Evolutionary conservation across 2,888 invertebrate genomes (phyloP).

Genomic region (Laothoe populi): DNA sequence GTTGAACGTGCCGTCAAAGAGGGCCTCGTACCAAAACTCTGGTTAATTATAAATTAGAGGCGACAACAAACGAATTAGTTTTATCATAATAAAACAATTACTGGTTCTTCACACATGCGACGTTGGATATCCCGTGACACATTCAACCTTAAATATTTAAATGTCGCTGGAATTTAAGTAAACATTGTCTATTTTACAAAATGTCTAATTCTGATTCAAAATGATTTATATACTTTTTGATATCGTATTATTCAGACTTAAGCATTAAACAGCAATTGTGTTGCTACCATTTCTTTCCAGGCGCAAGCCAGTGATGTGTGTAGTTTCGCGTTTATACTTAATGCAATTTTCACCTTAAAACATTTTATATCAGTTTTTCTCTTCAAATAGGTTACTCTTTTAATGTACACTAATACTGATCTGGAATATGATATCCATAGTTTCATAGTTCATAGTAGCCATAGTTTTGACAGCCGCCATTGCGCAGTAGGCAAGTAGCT

Average conservation of each 20-base stretch:
- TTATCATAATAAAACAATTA: conserved; percentile 58
- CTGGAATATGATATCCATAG: too few species aligned
- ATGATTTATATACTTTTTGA: not conserved
- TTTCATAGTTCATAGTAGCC: too few species aligned
- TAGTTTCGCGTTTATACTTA: too few species aligned
- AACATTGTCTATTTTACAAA: not conserved
- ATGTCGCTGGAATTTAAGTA: conserved; percentile 7
- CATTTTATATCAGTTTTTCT: too few species aligned
- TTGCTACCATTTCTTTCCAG: too few species aligned
- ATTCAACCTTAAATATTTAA: conserved; percentile 23
- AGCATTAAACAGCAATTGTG: too few species aligned
- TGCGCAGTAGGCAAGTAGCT: too few species aligned
- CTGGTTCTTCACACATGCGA: conserved; percentile 49
- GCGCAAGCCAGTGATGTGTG: too few species aligned
- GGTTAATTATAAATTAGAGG: conserved; percentile 18
- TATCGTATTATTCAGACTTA: not conserved
- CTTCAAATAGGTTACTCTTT: too few species aligned
- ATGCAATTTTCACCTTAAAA: too few species aligned
- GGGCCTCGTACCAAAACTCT: conserved; percentile 1
- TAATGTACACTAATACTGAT: too few species aligned
- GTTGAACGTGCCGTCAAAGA: not conserved
- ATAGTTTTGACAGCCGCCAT: too few species aligned
- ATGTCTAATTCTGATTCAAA: not conserved
- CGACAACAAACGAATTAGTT: conserved; percentile 45
- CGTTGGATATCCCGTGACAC: conserved; percentile 31